Base-by-base conservation (phyloP, 2,797 vertebrate genomes). In the Todus mexicanus region DNA sequence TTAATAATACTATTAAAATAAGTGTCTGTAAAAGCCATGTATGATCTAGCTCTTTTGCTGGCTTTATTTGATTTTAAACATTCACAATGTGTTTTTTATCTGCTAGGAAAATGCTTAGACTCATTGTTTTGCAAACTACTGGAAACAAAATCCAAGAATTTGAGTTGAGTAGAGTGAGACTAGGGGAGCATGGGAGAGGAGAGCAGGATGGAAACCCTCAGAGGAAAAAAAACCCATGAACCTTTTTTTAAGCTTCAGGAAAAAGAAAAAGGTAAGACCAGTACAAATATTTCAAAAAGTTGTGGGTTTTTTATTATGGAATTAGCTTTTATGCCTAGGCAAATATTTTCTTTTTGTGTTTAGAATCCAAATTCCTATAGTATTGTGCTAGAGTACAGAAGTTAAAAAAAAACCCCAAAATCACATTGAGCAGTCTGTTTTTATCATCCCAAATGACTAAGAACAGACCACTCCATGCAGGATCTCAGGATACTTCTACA, bases 251-350 rank as follows among this genome's bases (percentile, higher is more conserved):
- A 54, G 12, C 21, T 72, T 86, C 9, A 80, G n/a, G 2, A 21
- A 64, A 45, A 71, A 69, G 81, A 53, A 56, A 76, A 63, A 74
- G 56, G 20, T 47, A 53, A 84, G 19, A 90, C 35, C 25, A 78
- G 47, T 33, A 83, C n/a, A 90, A 76, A 47, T 82, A 68, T 20
- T 91, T 29, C 7, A 48, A 43, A 40, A 92, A 68, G n/a, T 42
- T 78, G 20, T 27, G 26, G 25, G 18, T n/a, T 35, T 82, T 92
- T 96, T 92, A 93, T 95, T 94, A 79, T 14, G 20, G 64, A 87
- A 84, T 73, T 82, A 35, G 17, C 2, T 74, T 76, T 91, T 78
- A 63, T 90, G n/a, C 38, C 27, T 45, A 86, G 56, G 45, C 50
- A 86, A 35, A 6, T 70, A 51, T 63, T 88, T 91, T 70, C 37